Percentiles rank a stretch among this genome's conserved stretches.
Conservation (phyloP, 2,797 vertebrate genomes). For the Petrocephalus sullivani region DNA sequence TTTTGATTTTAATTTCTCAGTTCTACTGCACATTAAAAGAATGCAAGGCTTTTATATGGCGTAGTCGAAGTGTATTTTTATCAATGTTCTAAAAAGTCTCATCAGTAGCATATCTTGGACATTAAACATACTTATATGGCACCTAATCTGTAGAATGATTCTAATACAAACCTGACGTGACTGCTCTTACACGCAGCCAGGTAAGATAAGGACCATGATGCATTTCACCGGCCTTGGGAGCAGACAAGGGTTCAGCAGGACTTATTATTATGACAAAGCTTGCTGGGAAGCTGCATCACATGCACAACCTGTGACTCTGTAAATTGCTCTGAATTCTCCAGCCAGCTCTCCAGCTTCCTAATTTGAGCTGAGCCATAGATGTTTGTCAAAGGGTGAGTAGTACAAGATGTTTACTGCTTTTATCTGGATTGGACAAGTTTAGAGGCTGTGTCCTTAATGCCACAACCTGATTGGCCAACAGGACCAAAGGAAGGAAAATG, state of each 20-base stretch:
- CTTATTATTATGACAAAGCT: not conserved
- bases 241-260: not conserved
- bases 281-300: not conserved
- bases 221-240: not conserved
- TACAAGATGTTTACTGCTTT: not conserved
- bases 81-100: not conserved
- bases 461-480: not conserved
- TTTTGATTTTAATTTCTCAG: not conserved
- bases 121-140: not conserved
- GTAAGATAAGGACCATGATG: not conserved
- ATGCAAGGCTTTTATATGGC: not conserved
- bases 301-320: not conserved
- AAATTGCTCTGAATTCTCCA: not conserved
- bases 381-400: not conserved
- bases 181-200: not conserved
- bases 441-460: not conserved
- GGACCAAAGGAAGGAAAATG: not conserved
- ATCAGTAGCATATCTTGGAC: not conserved
- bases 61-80: not conserved
- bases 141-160: not conserved
- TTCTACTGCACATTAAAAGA: not conserved
- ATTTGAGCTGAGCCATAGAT: not conserved
- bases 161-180: not conserved
- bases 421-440: not conserved
- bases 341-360: not conserved